These are phyloP conservation scores for Saguinus imperator DNA, from an alignment of 2,113 vertebrate species.

Conservation along the genomic window DNA sequence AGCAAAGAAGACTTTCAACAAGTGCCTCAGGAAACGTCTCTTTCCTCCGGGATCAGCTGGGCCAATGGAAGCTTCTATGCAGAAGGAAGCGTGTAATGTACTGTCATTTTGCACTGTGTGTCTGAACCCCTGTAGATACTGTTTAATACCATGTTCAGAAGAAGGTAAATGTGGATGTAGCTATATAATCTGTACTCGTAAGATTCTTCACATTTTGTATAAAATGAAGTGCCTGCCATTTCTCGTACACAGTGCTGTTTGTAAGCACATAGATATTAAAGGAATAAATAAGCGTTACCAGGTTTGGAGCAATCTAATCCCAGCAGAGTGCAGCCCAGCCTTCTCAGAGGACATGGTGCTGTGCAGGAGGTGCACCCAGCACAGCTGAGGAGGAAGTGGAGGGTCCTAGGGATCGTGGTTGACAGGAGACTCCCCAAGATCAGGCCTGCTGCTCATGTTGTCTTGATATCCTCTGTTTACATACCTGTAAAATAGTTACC, in stretches of 20 bases:
- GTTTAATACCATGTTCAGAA: neutral
- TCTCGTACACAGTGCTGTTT: neutral
- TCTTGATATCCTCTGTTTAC: neutral
- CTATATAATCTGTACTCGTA: neutral
- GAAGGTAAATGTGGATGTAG: neutral
- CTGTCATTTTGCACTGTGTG: neutral
- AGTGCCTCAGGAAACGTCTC: conserved; percentile 32
- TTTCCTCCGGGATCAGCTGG: neutral
- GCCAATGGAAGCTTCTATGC: neutral
- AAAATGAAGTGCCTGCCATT: conserved; percentile 2
- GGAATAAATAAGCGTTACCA: neutral
- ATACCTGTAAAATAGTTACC: neutral
- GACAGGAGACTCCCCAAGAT: neutral
- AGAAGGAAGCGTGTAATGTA: neutral
- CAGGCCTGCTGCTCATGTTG: neutral
- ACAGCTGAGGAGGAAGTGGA: neutral
- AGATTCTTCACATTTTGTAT: conserved; percentile 11
- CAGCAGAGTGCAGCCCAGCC: neutral
- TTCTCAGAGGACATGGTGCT: accelerated
- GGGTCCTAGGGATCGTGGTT: neutral
- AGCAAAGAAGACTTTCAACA: conserved; percentile 49
- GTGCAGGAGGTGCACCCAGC: neutral
- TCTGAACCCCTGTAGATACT: neutral
- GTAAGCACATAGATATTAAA: neutral
- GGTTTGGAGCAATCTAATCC: neutral